Conservation (phyloP, 2,797 vertebrate species). For the Melanotaenia parkinsoni region DNA sequence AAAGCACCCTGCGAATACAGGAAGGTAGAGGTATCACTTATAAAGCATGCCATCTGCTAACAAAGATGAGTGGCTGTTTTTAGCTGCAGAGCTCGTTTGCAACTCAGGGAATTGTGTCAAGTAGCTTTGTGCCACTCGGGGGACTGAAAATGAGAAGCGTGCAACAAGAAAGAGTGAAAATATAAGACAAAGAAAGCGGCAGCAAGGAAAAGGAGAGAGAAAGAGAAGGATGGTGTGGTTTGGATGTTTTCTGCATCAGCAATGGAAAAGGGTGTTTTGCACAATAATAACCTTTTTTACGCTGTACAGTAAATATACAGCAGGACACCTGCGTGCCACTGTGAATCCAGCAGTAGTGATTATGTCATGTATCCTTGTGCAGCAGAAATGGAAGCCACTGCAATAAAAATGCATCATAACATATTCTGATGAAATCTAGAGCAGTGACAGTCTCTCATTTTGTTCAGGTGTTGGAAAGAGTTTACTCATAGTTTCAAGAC, state of each 20-base stretch:
- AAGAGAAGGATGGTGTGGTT: constrained; percentile 30
- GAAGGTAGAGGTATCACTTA: constrained; percentile 56
- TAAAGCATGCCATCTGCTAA: constrained; percentile 50
- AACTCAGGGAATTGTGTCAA: constrained; percentile 53
- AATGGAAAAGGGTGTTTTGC: constrained; percentile 41
- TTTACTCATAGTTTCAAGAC: constrained; percentile 9
- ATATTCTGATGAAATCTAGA: constrained; percentile 32
- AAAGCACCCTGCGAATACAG: constrained; percentile 34
- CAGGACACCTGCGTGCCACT: constrained; percentile 40
- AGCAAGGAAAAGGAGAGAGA: constrained; percentile 21
- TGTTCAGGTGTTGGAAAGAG: constrained; percentile 8
- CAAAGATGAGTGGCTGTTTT: constrained; percentile 73
- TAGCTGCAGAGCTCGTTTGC: constrained; percentile 70
- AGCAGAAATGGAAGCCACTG: constrained; percentile 23
- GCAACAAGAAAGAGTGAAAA: constrained; percentile 49
- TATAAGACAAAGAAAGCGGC: constrained; percentile 23
- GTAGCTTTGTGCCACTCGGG: constrained; percentile 69
- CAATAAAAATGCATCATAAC: constrained; percentile 18
- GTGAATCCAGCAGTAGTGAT: constrained; percentile 53
- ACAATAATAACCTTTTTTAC: constrained; percentile 66
- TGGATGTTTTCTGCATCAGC: constrained; percentile 45
- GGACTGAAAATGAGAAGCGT: constrained; percentile 60
- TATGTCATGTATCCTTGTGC: constrained; percentile 23
- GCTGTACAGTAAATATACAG: constrained; percentile 55
- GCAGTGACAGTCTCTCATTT: constrained; percentile 1